Conservation (phyloP, 1,140 invertebrate genomes). For the Zeugodacus cucurbitae region DNA sequence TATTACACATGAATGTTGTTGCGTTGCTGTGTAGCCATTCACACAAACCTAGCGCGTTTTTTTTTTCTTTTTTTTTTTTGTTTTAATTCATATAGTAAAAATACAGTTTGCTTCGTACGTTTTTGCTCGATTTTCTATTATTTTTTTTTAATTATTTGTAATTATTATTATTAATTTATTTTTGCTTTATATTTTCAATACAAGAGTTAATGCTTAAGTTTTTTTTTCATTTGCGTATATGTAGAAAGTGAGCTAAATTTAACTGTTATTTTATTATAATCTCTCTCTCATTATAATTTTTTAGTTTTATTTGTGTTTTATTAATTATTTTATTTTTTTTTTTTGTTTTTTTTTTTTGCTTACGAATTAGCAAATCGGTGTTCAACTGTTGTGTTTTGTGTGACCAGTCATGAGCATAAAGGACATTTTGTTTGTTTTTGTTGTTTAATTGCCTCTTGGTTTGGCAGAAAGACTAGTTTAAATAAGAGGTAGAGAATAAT, state of each 20-base stretch:
- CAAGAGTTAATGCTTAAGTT: conserved; percentile 1
- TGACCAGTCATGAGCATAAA: conserved; percentile 26
- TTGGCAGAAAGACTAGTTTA: conserved; percentile 25
- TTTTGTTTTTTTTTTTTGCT: background rate
- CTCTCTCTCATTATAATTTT: background rate
- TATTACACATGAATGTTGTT: conserved; percentile 16
- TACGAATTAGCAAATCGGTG: background rate
- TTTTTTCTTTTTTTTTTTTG: too few species aligned
- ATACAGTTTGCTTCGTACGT: conserved; percentile 9
- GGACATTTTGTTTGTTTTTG: background rate
- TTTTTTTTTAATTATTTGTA: background rate
- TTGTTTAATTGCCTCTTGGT: background rate
- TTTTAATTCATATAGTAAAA: conserved; percentile 36
- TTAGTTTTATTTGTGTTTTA: conserved; percentile 10
- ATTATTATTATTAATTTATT: background rate
- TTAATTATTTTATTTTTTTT: background rate
- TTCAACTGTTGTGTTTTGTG: background rate
- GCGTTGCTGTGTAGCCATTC: background rate
- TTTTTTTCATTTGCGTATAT: conserved; percentile 27
- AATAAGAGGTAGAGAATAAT: conserved; percentile 27
- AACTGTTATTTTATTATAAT: conserved; percentile 22
- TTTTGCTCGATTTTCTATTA: background rate
- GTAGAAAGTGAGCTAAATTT: conserved; percentile 42
- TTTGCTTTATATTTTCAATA: conserved; percentile 10
- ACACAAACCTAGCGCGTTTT: conserved; percentile 14